Evolutionary conservation across 2,113 vertebrate species (phyloP).

Genomic region (Cinclus mexicanus): DNA sequence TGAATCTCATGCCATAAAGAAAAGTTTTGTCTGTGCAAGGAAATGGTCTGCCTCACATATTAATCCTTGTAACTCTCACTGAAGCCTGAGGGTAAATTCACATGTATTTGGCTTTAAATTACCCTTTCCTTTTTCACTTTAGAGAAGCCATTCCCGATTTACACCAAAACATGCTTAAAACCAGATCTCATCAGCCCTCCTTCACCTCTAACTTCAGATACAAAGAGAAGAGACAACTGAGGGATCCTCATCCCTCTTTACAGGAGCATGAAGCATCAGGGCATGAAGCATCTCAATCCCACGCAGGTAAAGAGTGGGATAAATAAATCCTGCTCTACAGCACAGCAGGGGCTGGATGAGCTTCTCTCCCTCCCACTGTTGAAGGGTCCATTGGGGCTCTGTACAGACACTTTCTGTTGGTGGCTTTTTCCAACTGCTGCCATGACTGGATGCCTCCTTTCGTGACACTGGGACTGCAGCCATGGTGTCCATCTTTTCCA

Average conservation of each 20-base stretch:
- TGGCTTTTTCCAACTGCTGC: background rate
- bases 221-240: background rate
- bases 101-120: constrained; percentile 25
- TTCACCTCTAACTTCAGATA: background rate
- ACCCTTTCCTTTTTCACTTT: background rate
- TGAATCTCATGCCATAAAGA: background rate
- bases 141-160: background rate
- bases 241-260: background rate
- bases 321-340: background rate
- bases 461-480: background rate
- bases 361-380: background rate
- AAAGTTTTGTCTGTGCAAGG: background rate
- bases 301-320: background rate
- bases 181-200: background rate
- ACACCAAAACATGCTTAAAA: background rate
- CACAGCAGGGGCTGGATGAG: fast-evolving
- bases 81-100: background rate
- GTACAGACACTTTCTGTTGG: background rate
- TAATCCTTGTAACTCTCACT: background rate
- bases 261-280: background rate
- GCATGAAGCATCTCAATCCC: background rate
- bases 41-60: background rate
- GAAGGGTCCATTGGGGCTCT: fast-evolving
- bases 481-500: background rate
- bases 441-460: background rate